A percentile compares a stretch with the other conserved stretches of the same genome.
phyloP scores from a whole-genome alignment of 2,797 vertebrate species.

The Ctenosaura bakeri region DNA sequence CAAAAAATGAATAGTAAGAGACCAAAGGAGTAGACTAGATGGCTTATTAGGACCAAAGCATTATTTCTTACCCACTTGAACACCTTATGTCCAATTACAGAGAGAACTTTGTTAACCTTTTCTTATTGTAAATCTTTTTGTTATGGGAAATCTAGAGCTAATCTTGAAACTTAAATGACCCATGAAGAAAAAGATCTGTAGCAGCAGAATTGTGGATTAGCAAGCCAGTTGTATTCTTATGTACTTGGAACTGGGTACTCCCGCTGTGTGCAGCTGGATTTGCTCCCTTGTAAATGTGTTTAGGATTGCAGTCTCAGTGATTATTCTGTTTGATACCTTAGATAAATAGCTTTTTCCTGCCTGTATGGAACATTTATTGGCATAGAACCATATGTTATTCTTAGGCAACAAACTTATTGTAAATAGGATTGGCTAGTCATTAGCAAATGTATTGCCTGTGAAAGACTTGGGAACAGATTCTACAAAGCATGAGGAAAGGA shows the following conservation, averaged over 20 bases:
- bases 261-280: neutral
- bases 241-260: neutral
- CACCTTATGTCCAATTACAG: conserved; percentile 36
- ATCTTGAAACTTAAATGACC: neutral
- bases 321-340: neutral
- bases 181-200: too few species aligned
- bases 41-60: conserved; percentile 42
- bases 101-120: conserved; percentile 32
- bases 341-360: neutral
- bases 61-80: conserved; percentile 56
- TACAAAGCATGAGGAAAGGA: neutral
- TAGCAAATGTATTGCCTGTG: neutral
- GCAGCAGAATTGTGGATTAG: neutral
- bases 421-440: neutral
- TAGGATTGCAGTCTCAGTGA: neutral
- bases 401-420: neutral
- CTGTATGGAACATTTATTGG: neutral
- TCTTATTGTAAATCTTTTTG: conserved; percentile 30
- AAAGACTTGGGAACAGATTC: neutral
- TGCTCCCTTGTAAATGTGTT: neutral
- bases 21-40: conserved; percentile 42
- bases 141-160: neutral
- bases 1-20: conserved; percentile 44
- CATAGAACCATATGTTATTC: neutral
- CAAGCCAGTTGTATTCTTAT: neutral